These are phyloP conservation scores for Tiliacea aurago DNA, from an alignment of 2,888 invertebrate genomes.

Conservation along the genomic window DNA sequence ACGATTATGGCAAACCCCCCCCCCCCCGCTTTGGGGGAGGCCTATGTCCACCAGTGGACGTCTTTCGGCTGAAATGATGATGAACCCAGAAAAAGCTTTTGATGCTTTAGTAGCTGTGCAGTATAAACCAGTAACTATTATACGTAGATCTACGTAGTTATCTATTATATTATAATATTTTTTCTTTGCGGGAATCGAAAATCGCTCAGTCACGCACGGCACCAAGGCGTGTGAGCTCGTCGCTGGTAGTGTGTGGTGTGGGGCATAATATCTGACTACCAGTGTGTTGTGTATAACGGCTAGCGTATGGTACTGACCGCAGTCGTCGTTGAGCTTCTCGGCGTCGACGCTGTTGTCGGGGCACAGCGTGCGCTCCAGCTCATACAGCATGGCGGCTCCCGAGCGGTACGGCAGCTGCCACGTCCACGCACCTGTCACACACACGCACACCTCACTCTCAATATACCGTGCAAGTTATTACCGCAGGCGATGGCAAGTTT, in stretches of 20 bases:
- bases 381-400: constrained; percentile 69
- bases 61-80: too few species aligned
- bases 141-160: neutral
- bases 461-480: neutral
- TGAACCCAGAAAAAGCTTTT: neutral
- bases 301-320: constrained; percentile 68
- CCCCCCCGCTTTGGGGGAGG: too few species aligned
- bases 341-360: constrained; percentile 72
- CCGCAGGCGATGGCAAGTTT: neutral
- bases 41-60: too few species aligned
- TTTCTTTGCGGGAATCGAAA: neutral
- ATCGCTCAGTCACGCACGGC: neutral
- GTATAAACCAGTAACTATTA: neutral
- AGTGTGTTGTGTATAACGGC: neutral
- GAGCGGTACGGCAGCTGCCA: constrained; percentile 85
- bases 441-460: neutral
- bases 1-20: too few species aligned
- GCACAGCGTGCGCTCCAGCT: constrained; percentile 84
- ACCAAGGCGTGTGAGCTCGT: neutral
- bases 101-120: neutral
- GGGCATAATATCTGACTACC: neutral
- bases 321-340: constrained; percentile 60
- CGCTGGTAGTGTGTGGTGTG: too few species aligned
- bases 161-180: too few species aligned
- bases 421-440: constrained; percentile 81